Percentiles rank a stretch among this genome's conserved stretches.
Conservation (phyloP, 2,888 invertebrate species). For the Perdita meconis region DNA sequence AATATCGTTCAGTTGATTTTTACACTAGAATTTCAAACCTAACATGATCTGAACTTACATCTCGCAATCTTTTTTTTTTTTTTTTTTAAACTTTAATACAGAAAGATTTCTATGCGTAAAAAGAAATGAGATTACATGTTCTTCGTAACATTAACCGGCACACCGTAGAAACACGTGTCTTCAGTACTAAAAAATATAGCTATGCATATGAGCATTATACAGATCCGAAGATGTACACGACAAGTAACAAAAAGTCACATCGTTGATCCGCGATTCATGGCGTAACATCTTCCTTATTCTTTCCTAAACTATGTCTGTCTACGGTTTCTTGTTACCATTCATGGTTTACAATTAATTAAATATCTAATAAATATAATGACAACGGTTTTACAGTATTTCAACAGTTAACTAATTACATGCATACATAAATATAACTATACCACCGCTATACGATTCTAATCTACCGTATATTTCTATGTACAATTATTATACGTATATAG, state of each 20-base stretch:
- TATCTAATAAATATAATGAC: slow-evolving; percentile 62
- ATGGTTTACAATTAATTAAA: slow-evolving; percentile 46
- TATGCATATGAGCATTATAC: slow-evolving; percentile 65
- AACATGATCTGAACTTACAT: background rate
- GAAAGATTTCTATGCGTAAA: background rate
- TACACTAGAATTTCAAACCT: background rate
- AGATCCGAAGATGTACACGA: slow-evolving; percentile 26
- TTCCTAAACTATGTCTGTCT: slow-evolving; percentile 22
- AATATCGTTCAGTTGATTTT: background rate
- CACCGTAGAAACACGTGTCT: slow-evolving; percentile 17
- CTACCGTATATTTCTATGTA: slow-evolving; percentile 72
- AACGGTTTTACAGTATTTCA: slow-evolving; percentile 51
- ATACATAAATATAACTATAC: slow-evolving; percentile 68
- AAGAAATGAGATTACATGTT: slow-evolving; percentile 5
- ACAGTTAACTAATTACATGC: slow-evolving; percentile 64
- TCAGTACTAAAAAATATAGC: slow-evolving; percentile 33
- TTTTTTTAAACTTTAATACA: too few relatives aligned
- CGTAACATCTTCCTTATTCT: slow-evolving; percentile 8
- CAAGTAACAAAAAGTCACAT: slow-evolving; percentile 18
- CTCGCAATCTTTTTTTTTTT: background rate
- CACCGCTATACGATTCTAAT: slow-evolving; percentile 54
- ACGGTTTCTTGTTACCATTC: slow-evolving; percentile 31
- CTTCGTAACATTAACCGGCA: slow-evolving; percentile 19
- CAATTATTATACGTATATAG: slow-evolving; percentile 71
- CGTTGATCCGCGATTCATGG: slow-evolving; percentile 24